phyloP scores from a whole-genome alignment of 2,797 vertebrate species.

The Limnodromus scolopaceus region DNA sequence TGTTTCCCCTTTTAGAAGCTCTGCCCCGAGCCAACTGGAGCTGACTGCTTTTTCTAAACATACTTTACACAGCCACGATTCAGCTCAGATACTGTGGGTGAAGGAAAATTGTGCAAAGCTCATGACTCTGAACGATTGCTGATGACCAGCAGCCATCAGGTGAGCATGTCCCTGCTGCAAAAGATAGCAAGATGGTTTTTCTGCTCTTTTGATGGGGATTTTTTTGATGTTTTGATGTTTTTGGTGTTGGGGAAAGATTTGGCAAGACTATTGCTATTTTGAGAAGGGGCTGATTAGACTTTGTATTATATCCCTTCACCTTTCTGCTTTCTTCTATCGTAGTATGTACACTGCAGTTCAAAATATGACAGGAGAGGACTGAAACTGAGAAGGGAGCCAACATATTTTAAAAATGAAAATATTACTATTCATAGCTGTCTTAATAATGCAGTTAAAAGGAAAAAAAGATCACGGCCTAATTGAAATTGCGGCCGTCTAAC shows the following conservation, averaged over 20 bases:
- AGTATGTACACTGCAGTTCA: not conserved
- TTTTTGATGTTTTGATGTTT: not conserved
- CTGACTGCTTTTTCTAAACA: not conserved
- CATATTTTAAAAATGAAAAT: not conserved
- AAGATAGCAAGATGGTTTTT: not conserved
- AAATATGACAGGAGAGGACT: not conserved
- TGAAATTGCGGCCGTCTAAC: not conserved
- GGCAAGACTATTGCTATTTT: not conserved
- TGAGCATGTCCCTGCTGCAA: not conserved
- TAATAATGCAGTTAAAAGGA: not conserved
- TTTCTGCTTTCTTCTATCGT: not conserved
- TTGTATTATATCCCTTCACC: not conserved
- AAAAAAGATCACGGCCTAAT: not conserved
- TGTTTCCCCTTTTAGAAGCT: not conserved
- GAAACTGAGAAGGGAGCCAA: not conserved
- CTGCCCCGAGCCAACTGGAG: not conserved
- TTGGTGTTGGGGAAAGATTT: not conserved
- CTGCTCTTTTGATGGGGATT: not conserved
- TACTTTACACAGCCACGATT: not conserved
- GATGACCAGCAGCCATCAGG: not conserved
- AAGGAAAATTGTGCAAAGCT: not conserved
- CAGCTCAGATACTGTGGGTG: not conserved
- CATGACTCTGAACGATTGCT: rapidly evolving
- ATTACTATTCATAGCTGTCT: not conserved
- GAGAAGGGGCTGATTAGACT: not conserved